Percentiles rank a stretch among this genome's conserved stretches.
Evolutionary conservation across 2,888 invertebrate genomes (phyloP).

Genomic region (Rhyacophila evoluta): DNA sequence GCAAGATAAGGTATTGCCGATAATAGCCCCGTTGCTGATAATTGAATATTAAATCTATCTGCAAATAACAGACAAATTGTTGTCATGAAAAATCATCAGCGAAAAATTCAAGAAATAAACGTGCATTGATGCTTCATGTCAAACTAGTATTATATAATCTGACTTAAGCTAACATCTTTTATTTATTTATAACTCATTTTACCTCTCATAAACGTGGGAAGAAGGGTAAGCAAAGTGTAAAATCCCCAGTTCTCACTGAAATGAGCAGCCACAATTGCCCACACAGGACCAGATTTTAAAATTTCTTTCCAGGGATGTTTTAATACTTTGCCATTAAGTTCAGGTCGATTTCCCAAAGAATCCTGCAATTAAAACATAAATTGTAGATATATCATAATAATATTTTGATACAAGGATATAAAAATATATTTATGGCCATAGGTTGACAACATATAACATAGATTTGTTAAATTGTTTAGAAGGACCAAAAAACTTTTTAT

Average conservation of each 20-base stretch:
- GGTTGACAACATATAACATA: no score
- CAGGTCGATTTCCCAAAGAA: slow-evolving; percentile 67
- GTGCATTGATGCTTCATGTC: no score
- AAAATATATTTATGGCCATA: background rate
- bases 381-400: no score
- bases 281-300: slow-evolving; percentile 81
- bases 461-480: no score
- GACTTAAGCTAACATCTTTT: no score
- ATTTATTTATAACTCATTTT: slow-evolving; percentile 53
- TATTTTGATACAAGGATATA: background rate
- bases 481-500: no score
- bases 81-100: no score
- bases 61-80: no score
- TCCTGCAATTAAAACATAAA: slow-evolving; percentile 60
- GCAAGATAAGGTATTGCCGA: slow-evolving; percentile 90
- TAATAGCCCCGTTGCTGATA: slow-evolving; percentile 84
- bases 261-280: slow-evolving; percentile 86
- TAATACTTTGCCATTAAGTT: slow-evolving; percentile 64
- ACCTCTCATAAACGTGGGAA: slow-evolving; percentile 89
- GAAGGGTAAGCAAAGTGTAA: slow-evolving; percentile 84
- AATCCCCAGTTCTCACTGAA: slow-evolving; percentile 94
- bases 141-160: no score
- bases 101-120: no score
- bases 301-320: slow-evolving; percentile 84
- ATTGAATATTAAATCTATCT: slow-evolving; percentile 80